A percentile compares a stretch with the other conserved stretches of the same genome.
Conservation (phyloP, 1,140 invertebrate genomes). For the Ceratoteleas bidentatus region DNA sequence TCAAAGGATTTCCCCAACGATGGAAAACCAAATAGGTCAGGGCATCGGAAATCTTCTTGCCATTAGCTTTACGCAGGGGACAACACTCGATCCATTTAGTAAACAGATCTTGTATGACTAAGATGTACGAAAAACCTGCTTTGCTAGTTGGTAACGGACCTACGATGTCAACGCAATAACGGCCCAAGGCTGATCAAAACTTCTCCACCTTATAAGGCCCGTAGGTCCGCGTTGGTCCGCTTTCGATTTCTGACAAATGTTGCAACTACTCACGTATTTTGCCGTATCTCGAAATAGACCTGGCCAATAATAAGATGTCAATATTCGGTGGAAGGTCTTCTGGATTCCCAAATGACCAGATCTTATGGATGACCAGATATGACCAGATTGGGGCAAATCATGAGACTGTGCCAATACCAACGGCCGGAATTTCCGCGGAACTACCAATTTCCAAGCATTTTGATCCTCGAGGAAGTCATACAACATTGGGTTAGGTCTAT, state of each 20-base stretch:
- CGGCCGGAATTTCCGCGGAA: neutral
- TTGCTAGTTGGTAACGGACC: neutral
- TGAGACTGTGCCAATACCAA: neutral
- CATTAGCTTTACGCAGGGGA: neutral
- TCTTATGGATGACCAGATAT: no score
- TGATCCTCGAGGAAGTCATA: neutral
- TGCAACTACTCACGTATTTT: neutral
- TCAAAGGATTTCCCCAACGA: constrained; percentile 21
- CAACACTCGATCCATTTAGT: constrained; percentile 3
- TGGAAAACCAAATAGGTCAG: constrained; percentile 35
- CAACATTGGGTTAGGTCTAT: neutral
- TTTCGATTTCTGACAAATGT: neutral
- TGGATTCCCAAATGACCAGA: neutral
- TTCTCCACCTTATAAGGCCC: neutral
- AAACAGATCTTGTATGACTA: constrained; percentile 12
- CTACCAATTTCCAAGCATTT: neutral
- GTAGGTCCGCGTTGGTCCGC: neutral
- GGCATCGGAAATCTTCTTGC: neutral
- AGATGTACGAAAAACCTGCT: neutral
- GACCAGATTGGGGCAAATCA: neutral
- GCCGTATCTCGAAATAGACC: neutral
- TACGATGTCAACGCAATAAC: neutral
- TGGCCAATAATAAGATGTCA: neutral
- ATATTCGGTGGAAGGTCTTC: neutral
- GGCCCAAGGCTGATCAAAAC: neutral